Evolutionary conservation across 2,797 vertebrate genomes (phyloP).

Genomic region (Acanthurus tractus): DNA sequence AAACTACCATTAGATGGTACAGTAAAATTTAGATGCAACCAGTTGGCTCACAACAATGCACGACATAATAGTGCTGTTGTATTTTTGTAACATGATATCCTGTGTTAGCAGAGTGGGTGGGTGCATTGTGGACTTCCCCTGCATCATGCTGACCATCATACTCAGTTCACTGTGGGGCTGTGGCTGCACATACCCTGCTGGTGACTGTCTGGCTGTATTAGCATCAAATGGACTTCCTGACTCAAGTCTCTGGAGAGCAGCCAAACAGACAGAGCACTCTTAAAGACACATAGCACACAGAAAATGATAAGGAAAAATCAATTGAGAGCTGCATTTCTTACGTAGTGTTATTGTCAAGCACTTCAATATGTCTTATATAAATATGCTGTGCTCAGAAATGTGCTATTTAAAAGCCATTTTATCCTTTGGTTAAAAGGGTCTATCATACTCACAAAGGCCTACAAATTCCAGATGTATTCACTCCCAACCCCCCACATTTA

Average conservation of each 20-base stretch:
- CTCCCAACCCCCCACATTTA: neutral
- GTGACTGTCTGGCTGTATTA: slow-evolving; percentile 55
- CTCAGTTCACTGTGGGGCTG: slow-evolving; percentile 16
- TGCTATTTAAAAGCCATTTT: too few species aligned
- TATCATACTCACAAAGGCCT: too few species aligned
- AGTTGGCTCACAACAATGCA: slow-evolving; percentile 5
- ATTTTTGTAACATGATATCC: slow-evolving; percentile 52
- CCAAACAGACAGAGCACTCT: slow-evolving; percentile 41
- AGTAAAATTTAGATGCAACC: neutral
- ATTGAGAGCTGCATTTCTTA: slow-evolving; percentile 11
- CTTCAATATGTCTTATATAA: too few species aligned
- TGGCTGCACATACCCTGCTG: slow-evolving; percentile 44
- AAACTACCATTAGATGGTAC: too few species aligned
- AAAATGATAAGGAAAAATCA: neutral
- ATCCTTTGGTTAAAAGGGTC: too few species aligned
- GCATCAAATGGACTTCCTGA: slow-evolving; percentile 65
- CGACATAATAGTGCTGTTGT: slow-evolving; percentile 2
- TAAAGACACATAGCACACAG: slow-evolving; percentile 25
- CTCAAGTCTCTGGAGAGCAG: slow-evolving; percentile 53
- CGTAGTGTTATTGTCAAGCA: slow-evolving; percentile 16
- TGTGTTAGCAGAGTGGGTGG: slow-evolving; percentile 14
- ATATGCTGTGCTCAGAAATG: too few species aligned
- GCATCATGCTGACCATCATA: slow-evolving; percentile 5
- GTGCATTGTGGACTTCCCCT: slow-evolving; percentile 48
- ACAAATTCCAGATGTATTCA: neutral